Conservation (phyloP, 2,888 invertebrate species). For the Tyria jacobaeae region DNA sequence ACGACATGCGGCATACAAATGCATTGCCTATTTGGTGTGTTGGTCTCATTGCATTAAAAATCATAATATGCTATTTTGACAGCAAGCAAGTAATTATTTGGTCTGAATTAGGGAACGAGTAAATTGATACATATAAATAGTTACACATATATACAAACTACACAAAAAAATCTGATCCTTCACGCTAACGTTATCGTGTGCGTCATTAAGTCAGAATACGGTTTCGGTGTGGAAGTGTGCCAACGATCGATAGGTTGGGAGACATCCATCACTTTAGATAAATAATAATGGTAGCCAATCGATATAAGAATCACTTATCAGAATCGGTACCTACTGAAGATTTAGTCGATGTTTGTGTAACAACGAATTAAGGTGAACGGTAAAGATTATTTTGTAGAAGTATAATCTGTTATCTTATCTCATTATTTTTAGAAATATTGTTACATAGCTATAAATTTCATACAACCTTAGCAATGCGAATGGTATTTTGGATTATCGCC, state of each 20-base stretch:
- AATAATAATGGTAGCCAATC: slow-evolving; percentile 37
- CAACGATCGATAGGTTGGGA: slow-evolving; percentile 35
- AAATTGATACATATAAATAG: neutral
- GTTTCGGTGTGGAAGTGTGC: slow-evolving; percentile 24
- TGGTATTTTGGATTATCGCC: too few species aligned
- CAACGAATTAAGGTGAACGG: slow-evolving; percentile 5
- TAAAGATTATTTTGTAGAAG: neutral
- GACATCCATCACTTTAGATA: slow-evolving; percentile 48
- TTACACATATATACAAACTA: neutral
- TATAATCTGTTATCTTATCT: neutral
- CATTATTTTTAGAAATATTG: too few species aligned
- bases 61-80: too few species aligned
- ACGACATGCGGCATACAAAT: too few species aligned
- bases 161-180: neutral
- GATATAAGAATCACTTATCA: slow-evolving; percentile 31
- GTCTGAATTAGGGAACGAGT: neutral
- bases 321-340: neutral
- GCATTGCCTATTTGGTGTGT: too few species aligned
- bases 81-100: neutral
- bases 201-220: slow-evolving; percentile 29
- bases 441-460: too few species aligned
- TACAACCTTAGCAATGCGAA: too few species aligned
- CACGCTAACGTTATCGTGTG: neutral
- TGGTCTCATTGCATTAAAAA: too few species aligned
- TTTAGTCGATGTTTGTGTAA: slow-evolving; percentile 13